phyloP scores from a whole-genome alignment of 2,113 vertebrate genomes.

The Urocitellus parryii region DNA sequence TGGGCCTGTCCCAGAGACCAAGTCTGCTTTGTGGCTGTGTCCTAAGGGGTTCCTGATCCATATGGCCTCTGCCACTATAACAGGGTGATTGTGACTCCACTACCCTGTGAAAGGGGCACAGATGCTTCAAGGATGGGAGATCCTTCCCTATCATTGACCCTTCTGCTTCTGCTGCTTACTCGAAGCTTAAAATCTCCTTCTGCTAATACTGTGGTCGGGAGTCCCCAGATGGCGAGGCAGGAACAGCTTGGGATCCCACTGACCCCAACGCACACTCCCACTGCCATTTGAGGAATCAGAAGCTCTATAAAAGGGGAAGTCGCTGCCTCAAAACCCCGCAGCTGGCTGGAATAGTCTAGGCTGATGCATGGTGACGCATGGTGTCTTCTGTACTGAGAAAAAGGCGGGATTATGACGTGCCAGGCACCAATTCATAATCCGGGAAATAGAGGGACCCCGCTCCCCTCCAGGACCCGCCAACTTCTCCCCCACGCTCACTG shows the following conservation, averaged over 20 bases:
- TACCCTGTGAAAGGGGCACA: not conserved
- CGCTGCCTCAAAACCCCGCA: not conserved
- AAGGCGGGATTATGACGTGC: not conserved
- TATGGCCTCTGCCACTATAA: not conserved
- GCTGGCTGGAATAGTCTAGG: not conserved
- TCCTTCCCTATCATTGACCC: not conserved
- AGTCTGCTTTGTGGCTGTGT: not conserved
- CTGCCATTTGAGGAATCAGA: not conserved
- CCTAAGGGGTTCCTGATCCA: not conserved
- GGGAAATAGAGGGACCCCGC: not conserved
- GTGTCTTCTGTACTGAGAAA: conserved; percentile 9
- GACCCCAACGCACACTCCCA: not conserved
- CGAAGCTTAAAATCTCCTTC: not conserved
- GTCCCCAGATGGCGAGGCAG: not conserved
- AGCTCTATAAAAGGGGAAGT: not conserved
- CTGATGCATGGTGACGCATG: not conserved
- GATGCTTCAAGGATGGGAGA: not conserved
- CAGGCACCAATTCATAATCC: not conserved
- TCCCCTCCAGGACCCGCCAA: not conserved
- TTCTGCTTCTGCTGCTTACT: conserved; percentile 9
- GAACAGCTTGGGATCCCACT: not conserved
- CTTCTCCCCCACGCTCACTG: not conserved
- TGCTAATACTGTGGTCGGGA: not conserved
- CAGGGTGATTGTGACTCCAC: not conserved
- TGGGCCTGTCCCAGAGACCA: not conserved